phyloP scores from a whole-genome alignment of 2,888 invertebrate genomes.

The Sthenelais limicola region DNA sequence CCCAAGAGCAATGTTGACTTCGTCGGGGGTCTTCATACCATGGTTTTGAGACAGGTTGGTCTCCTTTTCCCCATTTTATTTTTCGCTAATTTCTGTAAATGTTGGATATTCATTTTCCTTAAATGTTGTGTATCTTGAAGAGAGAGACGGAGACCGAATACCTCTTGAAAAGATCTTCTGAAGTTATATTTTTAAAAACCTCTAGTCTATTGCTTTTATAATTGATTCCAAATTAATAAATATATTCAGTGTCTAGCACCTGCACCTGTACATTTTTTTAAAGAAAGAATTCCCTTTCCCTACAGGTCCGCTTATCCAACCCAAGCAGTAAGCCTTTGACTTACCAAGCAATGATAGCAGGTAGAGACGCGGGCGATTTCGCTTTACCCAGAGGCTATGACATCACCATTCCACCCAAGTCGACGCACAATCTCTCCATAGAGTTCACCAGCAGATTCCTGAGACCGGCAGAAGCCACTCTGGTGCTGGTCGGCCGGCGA shows the following conservation, averaged over 20 bases:
- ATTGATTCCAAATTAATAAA: neutral
- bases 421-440: slow-evolving; percentile 56
- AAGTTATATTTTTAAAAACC: no score
- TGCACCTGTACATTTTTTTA: no score
- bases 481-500: slow-evolving; percentile 67
- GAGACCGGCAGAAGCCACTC: slow-evolving; percentile 66
- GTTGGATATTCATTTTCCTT: neutral
- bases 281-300: no score
- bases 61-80: neutral
- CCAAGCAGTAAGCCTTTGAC: slow-evolving; percentile 68
- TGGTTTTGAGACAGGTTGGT: slow-evolving; percentile 66
- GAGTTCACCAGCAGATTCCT: slow-evolving; percentile 61
- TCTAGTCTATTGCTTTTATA: neutral
- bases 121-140: neutral
- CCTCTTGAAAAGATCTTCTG: no score
- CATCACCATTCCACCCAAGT: slow-evolving; percentile 66
- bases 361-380: slow-evolving; percentile 69
- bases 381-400: slow-evolving; percentile 64
- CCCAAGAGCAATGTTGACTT: slow-evolving; percentile 69
- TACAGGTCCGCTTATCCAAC: slow-evolving; percentile 69
- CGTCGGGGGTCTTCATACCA: slow-evolving; percentile 64
- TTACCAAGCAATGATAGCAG: slow-evolving; percentile 69
- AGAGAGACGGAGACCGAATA: no score
- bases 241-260: neutral
- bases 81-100: neutral